These are phyloP conservation scores for Acanthurus lineatus DNA, from an alignment of 2,797 vertebrate genomes.

Conservation along the genomic window DNA sequence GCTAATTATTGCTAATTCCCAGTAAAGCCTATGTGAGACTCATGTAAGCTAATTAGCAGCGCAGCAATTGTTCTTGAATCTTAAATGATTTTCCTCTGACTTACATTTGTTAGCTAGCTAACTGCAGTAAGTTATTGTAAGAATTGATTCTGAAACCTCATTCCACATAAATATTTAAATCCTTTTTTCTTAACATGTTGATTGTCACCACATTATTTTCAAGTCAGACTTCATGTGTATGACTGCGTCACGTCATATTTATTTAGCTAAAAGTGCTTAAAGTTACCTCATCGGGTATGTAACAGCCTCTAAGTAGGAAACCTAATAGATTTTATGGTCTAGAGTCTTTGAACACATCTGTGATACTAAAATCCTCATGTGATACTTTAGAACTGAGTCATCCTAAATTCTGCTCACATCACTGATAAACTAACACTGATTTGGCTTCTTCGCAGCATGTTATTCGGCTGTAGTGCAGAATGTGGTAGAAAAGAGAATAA, in stretches of 20 bases:
- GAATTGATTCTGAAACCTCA: background rate
- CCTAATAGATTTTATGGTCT: background rate
- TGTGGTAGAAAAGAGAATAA: background rate
- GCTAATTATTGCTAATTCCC: background rate
- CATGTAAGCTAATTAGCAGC: background rate
- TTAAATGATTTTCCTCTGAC: background rate
- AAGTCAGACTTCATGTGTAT: slow-evolving; percentile 7
- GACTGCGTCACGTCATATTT: background rate
- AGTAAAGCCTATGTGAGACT: background rate
- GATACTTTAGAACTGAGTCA: background rate
- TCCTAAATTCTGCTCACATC: background rate
- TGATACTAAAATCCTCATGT: background rate
- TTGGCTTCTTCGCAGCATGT: slow-evolving; percentile 41
- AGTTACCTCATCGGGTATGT: background rate
- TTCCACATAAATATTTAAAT: background rate
- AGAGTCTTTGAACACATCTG: background rate
- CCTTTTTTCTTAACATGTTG: background rate
- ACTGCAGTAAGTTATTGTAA: no score
- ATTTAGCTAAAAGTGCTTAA: slow-evolving; percentile 18
- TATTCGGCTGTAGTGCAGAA: slow-evolving; percentile 38
- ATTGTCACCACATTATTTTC: slow-evolving; percentile 52
- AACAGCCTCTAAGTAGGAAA: background rate
- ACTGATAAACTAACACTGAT: background rate
- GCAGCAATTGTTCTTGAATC: background rate
- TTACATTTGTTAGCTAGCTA: background rate